Conservation (phyloP, 2,797 vertebrate genomes). For the Lycodopsis pacificus region DNA sequence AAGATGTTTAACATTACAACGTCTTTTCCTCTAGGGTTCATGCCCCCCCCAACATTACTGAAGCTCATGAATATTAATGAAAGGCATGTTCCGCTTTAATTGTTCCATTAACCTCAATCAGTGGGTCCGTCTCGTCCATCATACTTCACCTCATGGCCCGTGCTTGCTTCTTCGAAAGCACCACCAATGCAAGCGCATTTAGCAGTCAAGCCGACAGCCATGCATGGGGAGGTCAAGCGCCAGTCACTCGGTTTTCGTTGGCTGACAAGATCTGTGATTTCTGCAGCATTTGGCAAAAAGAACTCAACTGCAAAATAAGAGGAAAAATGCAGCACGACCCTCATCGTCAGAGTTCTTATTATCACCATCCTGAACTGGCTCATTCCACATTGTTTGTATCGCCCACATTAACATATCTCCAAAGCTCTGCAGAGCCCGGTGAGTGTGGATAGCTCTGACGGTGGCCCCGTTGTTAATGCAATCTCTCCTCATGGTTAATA, state of each 20-base stretch:
- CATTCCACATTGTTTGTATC: slow-evolving; percentile 29
- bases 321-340: slow-evolving; percentile 18
- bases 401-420: slow-evolving; percentile 31
- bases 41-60: slow-evolving; percentile 64
- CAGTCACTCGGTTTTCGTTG: slow-evolving; percentile 45
- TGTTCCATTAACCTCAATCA: slow-evolving; percentile 78
- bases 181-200: slow-evolving; percentile 43
- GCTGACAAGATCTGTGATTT: slow-evolving; percentile 38
- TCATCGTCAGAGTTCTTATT: slow-evolving; percentile 21
- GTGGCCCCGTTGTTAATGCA: slow-evolving; percentile 33
- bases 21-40: slow-evolving; percentile 64
- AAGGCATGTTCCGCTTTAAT: slow-evolving; percentile 74
- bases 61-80: slow-evolving; percentile 82
- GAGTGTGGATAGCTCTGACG: slow-evolving; percentile 27
- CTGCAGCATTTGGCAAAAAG: slow-evolving; percentile 29
- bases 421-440: slow-evolving; percentile 26
- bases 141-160: slow-evolving; percentile 41
- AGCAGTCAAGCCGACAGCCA: slow-evolving; percentile 57
- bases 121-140: slow-evolving; percentile 68
- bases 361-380: slow-evolving; percentile 6
- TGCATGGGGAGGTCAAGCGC: slow-evolving; percentile 44
- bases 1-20: slow-evolving; percentile 74
- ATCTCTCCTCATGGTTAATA: slow-evolving; percentile 33
- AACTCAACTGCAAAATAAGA: slow-evolving; percentile 21
- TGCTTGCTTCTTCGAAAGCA: slow-evolving; percentile 51